Percentiles rank a stretch among this genome's conserved stretches.
phyloP scores from a whole-genome alignment of 2,888 invertebrate genomes.

The Ametastegia equiseti region DNA sequence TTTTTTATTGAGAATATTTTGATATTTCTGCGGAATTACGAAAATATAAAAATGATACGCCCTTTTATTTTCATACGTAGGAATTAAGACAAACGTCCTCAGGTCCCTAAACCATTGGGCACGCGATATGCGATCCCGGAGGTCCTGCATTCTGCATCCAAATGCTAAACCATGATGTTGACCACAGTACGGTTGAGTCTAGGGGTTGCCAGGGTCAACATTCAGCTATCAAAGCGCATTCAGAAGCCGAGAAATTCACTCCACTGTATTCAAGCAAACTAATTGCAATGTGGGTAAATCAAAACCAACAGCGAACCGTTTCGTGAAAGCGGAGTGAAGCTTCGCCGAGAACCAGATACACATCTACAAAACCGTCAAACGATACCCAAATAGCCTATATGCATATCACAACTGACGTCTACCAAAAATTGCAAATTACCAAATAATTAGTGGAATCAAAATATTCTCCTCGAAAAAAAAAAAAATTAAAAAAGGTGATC shows the following conservation, averaged over 20 bases:
- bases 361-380: background rate
- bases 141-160: background rate
- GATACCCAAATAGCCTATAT: background rate
- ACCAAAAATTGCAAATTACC: too few relatives aligned
- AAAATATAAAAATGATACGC: too few relatives aligned
- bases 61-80: too few relatives aligned
- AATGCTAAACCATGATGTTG: background rate
- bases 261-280: background rate
- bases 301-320: background rate
- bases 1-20: too few relatives aligned
- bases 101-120: too few relatives aligned
- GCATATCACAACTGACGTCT: too few relatives aligned
- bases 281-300: background rate
- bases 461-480: too few relatives aligned
- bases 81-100: too few relatives aligned
- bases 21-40: too few relatives aligned
- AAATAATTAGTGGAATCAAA: too few relatives aligned
- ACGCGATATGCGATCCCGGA: too few relatives aligned
- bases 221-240: background rate
- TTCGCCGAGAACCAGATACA: background rate
- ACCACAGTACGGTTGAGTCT: background rate
- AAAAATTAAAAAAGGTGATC: too few relatives aligned
- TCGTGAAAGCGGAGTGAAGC: background rate
- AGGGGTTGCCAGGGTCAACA: conserved; percentile 5
- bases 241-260: background rate